These are phyloP conservation scores for Hirudo medicinalis DNA, from an alignment of 1,140 invertebrate species.

Conservation along the genomic window DNA sequence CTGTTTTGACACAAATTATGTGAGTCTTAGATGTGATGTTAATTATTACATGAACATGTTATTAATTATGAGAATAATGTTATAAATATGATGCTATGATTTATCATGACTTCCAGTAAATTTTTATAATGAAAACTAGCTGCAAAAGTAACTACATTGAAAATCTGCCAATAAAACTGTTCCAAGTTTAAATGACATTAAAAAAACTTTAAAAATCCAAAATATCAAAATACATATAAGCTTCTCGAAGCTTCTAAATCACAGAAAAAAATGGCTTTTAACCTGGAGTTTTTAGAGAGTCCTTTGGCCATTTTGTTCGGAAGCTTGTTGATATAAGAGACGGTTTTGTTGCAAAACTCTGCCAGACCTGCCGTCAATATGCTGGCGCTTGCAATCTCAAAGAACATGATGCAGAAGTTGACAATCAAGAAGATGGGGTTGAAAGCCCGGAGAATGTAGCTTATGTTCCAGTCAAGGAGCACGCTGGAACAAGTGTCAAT, in stretches of 20 bases:
- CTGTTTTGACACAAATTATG: not conserved
- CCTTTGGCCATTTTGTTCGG: not conserved
- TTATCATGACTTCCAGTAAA: too few relatives aligned
- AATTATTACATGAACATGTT: too few relatives aligned
- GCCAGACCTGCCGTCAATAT: slow-evolving; percentile 13
- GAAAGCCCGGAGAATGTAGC: slow-evolving; percentile 13
- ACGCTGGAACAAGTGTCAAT: not conserved
- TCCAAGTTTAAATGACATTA: too few relatives aligned
- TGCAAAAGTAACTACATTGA: too few relatives aligned
- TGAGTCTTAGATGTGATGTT: not conserved
- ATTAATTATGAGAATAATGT: too few relatives aligned
- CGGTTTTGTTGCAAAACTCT: slow-evolving; percentile 17
- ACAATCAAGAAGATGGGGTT: slow-evolving; percentile 18
- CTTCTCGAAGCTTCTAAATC: too few relatives aligned
- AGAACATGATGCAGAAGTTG: slow-evolving; percentile 15
- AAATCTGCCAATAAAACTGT: too few relatives aligned
- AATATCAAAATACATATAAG: too few relatives aligned
- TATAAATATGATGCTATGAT: too few relatives aligned
- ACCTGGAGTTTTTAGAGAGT: not conserved
- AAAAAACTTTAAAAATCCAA: too few relatives aligned
- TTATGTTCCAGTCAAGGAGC: slow-evolving; percentile 17
- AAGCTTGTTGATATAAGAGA: slow-evolving; percentile 5
- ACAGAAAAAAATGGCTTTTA: not conserved
- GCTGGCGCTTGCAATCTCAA: slow-evolving; percentile 5
- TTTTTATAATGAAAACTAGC: too few relatives aligned